These are phyloP conservation scores for Athene noctua DNA, from an alignment of 2,113 vertebrate species.

Conservation along the genomic window DNA sequence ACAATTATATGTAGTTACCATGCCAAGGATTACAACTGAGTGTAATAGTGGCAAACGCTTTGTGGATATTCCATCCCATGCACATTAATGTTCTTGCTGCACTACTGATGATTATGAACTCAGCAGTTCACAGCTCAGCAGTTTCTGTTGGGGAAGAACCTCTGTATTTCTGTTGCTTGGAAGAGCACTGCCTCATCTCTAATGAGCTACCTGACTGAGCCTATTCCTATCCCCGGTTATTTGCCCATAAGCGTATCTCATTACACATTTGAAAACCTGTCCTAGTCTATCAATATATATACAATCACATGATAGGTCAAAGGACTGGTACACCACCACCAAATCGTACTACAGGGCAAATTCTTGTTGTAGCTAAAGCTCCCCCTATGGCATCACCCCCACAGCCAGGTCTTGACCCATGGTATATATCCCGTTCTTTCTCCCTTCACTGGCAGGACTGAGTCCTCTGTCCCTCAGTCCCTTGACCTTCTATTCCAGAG, in stretches of 20 bases:
- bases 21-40: not conserved
- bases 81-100: not conserved
- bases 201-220: not conserved
- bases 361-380: not conserved
- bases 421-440: not conserved
- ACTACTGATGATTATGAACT: not conserved
- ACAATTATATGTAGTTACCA: not conserved
- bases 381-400: not conserved
- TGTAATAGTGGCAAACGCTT: not conserved
- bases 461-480: not conserved
- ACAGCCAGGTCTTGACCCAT: not conserved
- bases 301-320: not conserved
- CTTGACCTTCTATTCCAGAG: not conserved
- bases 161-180: not conserved
- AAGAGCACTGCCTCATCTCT: not conserved
- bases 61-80: not conserved
- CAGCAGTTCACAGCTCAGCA: not conserved
- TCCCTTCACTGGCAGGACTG: not conserved
- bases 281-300: not conserved
- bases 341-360: not conserved
- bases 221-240: not conserved
- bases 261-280: not conserved
- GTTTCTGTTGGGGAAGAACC: not conserved
- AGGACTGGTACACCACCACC: not conserved
- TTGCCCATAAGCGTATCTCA: not conserved